phyloP scores from a whole-genome alignment of 2,888 invertebrate genomes.

The Tetragonula carbonaria region DNA sequence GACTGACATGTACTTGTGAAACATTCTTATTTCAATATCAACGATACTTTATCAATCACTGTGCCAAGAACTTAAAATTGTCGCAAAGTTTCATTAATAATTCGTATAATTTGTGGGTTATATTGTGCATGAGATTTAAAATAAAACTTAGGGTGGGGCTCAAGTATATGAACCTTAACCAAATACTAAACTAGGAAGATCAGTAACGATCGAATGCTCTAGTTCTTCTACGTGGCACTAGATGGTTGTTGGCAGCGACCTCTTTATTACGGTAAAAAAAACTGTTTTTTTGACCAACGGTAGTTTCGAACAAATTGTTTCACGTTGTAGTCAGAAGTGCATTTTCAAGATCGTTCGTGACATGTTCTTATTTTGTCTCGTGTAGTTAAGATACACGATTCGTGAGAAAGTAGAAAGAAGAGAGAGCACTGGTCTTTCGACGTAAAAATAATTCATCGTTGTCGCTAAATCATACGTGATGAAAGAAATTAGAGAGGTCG shows the following conservation, averaged over 20 bases:
- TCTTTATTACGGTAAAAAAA: constrained; percentile 55
- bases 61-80: neutral
- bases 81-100: neutral
- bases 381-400: neutral
- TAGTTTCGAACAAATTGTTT: neutral
- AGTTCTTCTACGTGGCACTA: constrained; percentile 71
- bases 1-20: neutral
- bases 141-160: constrained; percentile 71
- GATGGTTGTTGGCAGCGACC: constrained; percentile 67
- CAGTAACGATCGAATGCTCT: constrained; percentile 75
- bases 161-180: constrained; percentile 64
- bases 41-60: neutral
- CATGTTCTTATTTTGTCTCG: neutral
- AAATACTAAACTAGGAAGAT: constrained; percentile 74
- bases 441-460: neutral
- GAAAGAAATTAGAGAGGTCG: neutral
- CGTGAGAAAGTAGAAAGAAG: neutral
- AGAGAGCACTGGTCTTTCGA: neutral
- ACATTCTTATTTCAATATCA: neutral
- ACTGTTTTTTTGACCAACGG: constrained; percentile 21
- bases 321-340: neutral
- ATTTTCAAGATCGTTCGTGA: neutral
- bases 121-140: constrained; percentile 5
- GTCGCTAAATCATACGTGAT: neutral
- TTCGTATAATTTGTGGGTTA: neutral